Evolutionary conservation across 2,797 vertebrate species (phyloP), one percentile per base, ranked within the genome.

Genomic region (Smutsia temminckii): DNA sequence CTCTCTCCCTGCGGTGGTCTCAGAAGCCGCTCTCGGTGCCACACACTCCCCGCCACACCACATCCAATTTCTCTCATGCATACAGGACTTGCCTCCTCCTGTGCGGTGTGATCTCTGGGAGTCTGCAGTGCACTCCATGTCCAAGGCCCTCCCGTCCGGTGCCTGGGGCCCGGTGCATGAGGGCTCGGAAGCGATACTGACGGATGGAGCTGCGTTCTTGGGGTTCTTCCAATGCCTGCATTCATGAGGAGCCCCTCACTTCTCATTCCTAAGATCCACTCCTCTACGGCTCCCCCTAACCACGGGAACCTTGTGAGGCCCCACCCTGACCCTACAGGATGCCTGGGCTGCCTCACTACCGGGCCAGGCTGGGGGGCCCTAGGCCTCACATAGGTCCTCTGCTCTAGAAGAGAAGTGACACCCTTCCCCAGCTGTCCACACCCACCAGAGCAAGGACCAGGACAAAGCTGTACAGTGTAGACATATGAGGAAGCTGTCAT

Each of bases 401-500:
- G 46, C 21, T 66, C 29, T n/a, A 68, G 27, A 57, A 72, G 34
- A 55, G 27, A 34, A 57, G 34, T 32, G 53, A 51, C 2, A 14
- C 20, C 40, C 59, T 69, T 42, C 13, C 34, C 42, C 16, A 29
- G 5, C 4, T 5, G 14, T 46, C 25, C 37, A 46, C 3, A 21
- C 5, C 13, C 49, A 17, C 20, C 59, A 57, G 32, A 84, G 18
- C 85, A 77, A 75, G 46, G 32, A 57, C 27, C 27, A 49, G 69
- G 16, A 29, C 42, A 83, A 13, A 57, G 21, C 66, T 71, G 79
- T 85, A 40, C 29, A 27, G 63, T 32, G 5, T 32, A 66, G 61
- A 59, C 3, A 0, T 55, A 16, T 3, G 5, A 83, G 25, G 23
- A 27, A 3, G 4, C 0, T 6, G 7, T 27, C 37, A 8, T 7